Conservation (phyloP, 2,113 vertebrate genomes). For the Cyanoderma ruficeps region DNA sequence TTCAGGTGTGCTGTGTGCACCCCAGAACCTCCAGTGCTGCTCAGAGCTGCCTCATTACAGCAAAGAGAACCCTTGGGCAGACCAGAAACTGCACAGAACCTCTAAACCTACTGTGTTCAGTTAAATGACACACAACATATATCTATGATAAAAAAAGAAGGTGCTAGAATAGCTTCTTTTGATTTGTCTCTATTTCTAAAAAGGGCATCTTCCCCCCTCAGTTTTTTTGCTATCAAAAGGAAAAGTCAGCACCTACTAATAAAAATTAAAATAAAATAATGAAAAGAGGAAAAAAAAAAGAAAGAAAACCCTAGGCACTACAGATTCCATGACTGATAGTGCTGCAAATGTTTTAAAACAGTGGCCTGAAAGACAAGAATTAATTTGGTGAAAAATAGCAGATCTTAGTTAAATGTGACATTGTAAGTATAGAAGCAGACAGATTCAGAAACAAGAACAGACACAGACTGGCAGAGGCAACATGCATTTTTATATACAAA, state of each 20-base stretch:
- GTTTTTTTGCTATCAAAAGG: background rate
- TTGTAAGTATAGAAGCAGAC: background rate
- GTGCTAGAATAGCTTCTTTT: background rate
- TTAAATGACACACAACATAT: background rate
- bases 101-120: background rate
- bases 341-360: constrained; percentile 13
- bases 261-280: background rate
- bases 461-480: background rate
- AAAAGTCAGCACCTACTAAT: background rate
- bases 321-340: background rate
- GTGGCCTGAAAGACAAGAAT: background rate
- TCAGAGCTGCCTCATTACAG: background rate
- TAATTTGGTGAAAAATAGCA: constrained; percentile 19
- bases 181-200: background rate
- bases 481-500: background rate
- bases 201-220: background rate
- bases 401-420: constrained; percentile 6
- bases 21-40: background rate
- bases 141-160: background rate
- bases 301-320: background rate
- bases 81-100: background rate
- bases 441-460: constrained; percentile 23
- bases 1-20: background rate
- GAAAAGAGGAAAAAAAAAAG: background rate
- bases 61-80: background rate